Conservation (phyloP, 2,113 vertebrate species). For the Pongo abelii region DNA sequence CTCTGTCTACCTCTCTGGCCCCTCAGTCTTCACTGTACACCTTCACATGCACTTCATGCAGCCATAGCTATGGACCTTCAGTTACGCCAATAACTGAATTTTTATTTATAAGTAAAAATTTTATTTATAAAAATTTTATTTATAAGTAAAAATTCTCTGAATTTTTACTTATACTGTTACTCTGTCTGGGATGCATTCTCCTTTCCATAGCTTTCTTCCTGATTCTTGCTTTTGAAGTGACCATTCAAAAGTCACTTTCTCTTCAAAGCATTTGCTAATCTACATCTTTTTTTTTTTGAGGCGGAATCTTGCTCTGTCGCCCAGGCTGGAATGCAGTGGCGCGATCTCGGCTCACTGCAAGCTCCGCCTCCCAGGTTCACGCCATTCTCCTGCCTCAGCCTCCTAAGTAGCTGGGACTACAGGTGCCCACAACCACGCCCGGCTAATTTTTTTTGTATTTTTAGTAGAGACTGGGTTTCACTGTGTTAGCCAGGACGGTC, state of each 20-base stretch:
- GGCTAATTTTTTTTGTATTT: no score
- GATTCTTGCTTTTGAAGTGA: neutral
- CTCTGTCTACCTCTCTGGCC: neutral
- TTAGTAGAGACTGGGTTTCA: no score
- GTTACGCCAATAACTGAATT: neutral
- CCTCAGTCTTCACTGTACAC: neutral
- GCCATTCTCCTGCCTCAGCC: no score
- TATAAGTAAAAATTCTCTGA: neutral
- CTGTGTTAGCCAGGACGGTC: no score
- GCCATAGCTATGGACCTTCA: neutral
- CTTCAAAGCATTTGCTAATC: conserved; percentile 22
- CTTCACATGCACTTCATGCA: neutral
- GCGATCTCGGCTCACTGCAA: no score
- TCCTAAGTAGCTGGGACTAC: no score
- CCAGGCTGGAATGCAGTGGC: no score
- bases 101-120: no score
- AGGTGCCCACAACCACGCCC: no score
- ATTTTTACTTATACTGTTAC: neutral
- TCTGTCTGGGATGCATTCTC: neutral
- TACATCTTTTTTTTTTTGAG: neutral
- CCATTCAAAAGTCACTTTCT: neutral
- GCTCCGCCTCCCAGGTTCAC: no score
- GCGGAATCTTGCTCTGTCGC: no score
- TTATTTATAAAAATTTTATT: no score
- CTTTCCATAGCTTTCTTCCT: neutral